Base-by-base conservation (phyloP, 2,113 vertebrate species). In the Platycercus adscitus region DNA sequence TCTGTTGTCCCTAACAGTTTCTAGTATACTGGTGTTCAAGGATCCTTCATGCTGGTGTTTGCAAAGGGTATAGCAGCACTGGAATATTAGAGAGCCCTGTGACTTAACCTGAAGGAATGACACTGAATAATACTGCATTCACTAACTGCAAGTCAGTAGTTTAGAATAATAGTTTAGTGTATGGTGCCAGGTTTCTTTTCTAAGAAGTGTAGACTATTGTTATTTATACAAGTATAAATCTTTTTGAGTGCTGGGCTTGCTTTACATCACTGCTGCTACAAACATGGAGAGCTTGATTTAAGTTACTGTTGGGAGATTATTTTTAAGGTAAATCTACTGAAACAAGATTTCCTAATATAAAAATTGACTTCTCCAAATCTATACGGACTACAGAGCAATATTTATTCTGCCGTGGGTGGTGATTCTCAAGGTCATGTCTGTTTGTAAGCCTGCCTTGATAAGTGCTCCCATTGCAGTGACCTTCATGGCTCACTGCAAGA, bases 391-490 rank as follows among this genome's bases (percentile, higher is more conserved):
- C 41, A 65, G 26, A 92, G 77, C 23, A 33, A n/a, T 52, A 39
- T 75, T 84, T 20, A 25, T 56, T 52, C 68, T 84, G 76, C 52
- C 29, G 9, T 0, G 0, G 69, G 33, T 0, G 0, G n/a, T 61
- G 83, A 50, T 76, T 83, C 77, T 88, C 84, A 96, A 95, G 95
- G 95, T 91, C 77, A 33, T 9, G 73, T 46, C 69, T 89, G 11
- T n/a, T 79, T 84, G 83, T 70, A 92, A 81, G 58, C 31, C 29
- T 92, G 91, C 88, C 77, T 84, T 76, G 70, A 0, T n/a, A 46
- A 92, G 81, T 47, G 64, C 50, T 95, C 29, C 76, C 9, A 3
- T 46, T 90, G 90, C 53, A 28, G 31, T 91, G 95, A 91, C 91
- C 93, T 94, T 91, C 50, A 4, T 35, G 83, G 86, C 44, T 94